Evolutionary conservation across 2,797 vertebrate species (phyloP), one percentile per base, ranked within the genome.

Genomic region (Pipistrellus pipistrellus): DNA sequence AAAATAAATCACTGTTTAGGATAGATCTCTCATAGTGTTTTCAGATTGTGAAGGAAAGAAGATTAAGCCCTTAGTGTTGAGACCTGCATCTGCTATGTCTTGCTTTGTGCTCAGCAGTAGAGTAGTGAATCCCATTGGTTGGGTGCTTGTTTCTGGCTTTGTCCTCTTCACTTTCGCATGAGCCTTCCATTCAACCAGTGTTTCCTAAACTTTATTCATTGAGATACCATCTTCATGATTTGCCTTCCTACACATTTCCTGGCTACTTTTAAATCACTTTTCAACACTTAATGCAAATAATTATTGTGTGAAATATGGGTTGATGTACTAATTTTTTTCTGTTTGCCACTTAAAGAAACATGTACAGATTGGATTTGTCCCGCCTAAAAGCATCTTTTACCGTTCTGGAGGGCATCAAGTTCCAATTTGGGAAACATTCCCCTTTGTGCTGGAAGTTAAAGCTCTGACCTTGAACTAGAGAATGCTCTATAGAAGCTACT

Each of bases 171-270:
- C 55, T 69, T 81, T 6, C 32, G 69, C 75, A 77, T 76, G 80
- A 92, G 68, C 75, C 53, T 92, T 82, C 86, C 69, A 89, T n/a
- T 81, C 18, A 4, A 35, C 48, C 68, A n/a, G 15, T 80, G 53
- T 86, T 91, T 92, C 69, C 89, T 91, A 59, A 88, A 85, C 41
- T 83, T 85, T 23, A 71, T 80, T 84, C 27, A 59, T 69, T 85
- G 59, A 95, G 59, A 20, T 85, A 77, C 80, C 38, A 38, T 64
- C 73, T 32, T 90, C 20, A 15, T 77, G 20, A 87, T 90, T 95
- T 95, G 69, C 41, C 72, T 77, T 95, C 84, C 71, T 95, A 62
- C 30, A 84, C 51, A 83, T 84, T 89, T 95, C 62, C 75, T 96
- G 51, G 27, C 78, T 62, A 32, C 71, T 91, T 91, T 93, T 81